These are phyloP conservation scores for Macroramphosus scolopax DNA, from an alignment of 2,797 vertebrate species.

Conservation along the genomic window DNA sequence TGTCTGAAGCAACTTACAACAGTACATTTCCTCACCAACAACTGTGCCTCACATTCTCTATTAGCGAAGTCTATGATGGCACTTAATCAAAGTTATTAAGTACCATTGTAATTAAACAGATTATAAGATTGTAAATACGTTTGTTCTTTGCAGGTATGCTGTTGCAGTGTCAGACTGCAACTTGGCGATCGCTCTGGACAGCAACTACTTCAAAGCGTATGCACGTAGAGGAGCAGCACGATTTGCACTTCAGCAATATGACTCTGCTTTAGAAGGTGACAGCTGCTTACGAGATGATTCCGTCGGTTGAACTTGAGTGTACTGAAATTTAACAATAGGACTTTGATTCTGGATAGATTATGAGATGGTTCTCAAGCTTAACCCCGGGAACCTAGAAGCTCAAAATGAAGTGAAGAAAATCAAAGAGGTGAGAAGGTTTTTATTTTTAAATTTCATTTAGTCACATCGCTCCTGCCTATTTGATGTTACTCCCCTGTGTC, in stretches of 20 bases:
- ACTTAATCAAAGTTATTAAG: no score
- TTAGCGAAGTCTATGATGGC: no score
- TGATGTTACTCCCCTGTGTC: background rate
- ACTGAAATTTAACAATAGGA: background rate
- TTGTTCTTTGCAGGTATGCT: conserved; percentile 81
- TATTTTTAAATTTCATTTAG: accelerated
- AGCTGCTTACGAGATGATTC: background rate
- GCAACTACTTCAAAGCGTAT: conserved; percentile 87
- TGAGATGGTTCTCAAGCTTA: conserved; percentile 85
- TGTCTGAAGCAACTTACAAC: no score
- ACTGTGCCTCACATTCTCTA: no score
- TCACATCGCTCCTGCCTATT: accelerated
- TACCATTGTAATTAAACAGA: no score
- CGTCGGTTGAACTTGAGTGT: accelerated
- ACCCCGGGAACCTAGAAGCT: conserved; percentile 87
- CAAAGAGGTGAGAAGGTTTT: conserved; percentile 80
- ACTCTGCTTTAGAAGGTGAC: conserved; percentile 88
- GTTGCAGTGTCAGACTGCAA: conserved; percentile 96
- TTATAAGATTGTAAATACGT: no score
- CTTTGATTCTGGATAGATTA: conserved; percentile 82
- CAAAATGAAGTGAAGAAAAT: conserved; percentile 87
- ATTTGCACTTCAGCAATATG: conserved; percentile 81
- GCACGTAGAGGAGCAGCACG: conserved; percentile 86
- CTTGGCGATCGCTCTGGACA: conserved; percentile 88
- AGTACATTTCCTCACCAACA: no score